Percentiles rank a stretch among this genome's conserved stretches.
Conservation (phyloP, 2,888 invertebrate genomes). For the Agriopis leucophaearia region DNA sequence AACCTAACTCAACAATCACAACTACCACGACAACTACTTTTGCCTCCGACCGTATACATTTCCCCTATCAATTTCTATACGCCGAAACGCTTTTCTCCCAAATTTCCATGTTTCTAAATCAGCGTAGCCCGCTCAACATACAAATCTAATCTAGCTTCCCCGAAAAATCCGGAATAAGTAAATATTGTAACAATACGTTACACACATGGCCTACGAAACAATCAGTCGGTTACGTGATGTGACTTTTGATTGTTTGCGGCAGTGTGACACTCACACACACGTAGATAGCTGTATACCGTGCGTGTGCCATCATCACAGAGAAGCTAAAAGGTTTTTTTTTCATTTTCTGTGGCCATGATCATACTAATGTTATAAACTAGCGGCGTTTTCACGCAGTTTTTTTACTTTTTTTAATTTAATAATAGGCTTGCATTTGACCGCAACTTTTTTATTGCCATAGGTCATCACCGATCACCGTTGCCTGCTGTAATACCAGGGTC, state of each 20-base stretch:
- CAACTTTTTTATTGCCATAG: no score
- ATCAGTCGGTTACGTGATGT: conserved; percentile 60
- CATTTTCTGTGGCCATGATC: no score
- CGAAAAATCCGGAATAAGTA: conserved; percentile 43
- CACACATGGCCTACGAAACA: conserved; percentile 62
- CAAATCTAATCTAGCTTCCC: conserved; percentile 23
- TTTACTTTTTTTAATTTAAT: no score
- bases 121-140: neutral
- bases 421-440: no score
- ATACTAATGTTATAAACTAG: no score
- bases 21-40: neutral
- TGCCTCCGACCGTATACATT: neutral
- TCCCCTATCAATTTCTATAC: neutral
- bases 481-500: no score
- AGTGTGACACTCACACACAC: neutral
- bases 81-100: neutral
- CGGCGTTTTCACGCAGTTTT: no score
- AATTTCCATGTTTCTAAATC: conserved; percentile 18
- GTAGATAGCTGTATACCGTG: neutral
- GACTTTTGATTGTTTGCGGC: conserved; percentile 37
- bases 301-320: neutral
- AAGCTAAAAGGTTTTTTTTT: no score
- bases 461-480: no score
- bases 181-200: conserved; percentile 60
- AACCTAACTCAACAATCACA: neutral